Conservation (phyloP, 30 jellyfish, hydroid and myxozoan species). For the Aurelia coerulea region DNA sequence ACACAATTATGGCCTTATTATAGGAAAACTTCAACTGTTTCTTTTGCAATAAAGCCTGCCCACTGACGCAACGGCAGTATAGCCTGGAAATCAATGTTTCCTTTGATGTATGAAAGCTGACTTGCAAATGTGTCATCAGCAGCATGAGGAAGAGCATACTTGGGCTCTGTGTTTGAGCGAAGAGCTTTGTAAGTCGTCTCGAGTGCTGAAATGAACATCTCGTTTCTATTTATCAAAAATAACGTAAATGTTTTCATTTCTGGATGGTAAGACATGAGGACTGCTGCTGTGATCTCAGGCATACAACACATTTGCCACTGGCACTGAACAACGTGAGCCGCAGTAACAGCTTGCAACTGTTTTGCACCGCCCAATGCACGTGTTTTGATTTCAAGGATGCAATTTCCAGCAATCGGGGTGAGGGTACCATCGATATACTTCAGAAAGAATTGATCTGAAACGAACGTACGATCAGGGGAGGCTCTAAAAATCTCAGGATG, state of each 20-base stretch:
- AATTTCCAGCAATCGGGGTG: not conserved
- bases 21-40: too few relatives aligned
- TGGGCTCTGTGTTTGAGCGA: too few relatives aligned
- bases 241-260: not conserved
- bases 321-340: constrained; percentile 13
- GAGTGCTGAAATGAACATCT: too few relatives aligned
- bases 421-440: not conserved
- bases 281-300: constrained; percentile 17
- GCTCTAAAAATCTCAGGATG: constrained; percentile 13
- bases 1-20: too few relatives aligned
- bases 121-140: too few relatives aligned
- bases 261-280: constrained; percentile 12
- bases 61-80: constrained; percentile 7
- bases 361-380: constrained; percentile 22
- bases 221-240: too few relatives aligned
- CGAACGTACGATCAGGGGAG: constrained; percentile 14
- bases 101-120: not conserved
- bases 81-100: constrained; percentile 20
- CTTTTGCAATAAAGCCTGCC: not conserved
- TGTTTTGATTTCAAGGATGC: constrained; percentile 8
- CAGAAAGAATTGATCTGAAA: not conserved
- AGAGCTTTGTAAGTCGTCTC: too few relatives aligned
- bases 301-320: constrained; percentile 14
- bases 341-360: not conserved
- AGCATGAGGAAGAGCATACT: too few relatives aligned